Base-by-base conservation (phyloP, 2,797 vertebrate genomes). In the Coccyzus lansbergi region DNA sequence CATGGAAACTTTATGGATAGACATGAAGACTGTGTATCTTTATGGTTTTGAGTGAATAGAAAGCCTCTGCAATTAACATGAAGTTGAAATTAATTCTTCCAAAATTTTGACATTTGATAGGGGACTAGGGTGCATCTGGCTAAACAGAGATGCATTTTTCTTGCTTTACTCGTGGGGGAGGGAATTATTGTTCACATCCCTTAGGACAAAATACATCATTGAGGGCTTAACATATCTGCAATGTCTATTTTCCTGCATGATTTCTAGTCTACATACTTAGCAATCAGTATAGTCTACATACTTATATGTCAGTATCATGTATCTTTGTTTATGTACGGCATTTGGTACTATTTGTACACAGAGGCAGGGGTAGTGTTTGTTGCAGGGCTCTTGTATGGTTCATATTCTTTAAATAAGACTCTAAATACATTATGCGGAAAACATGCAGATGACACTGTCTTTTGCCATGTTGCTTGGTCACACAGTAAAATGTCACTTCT, bases 331-430 rank as follows among this genome's bases (percentile, higher is more conserved):
- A 93, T 72, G 85, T 95, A 88, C 83, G 72, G 91, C 83, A 72
- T 94, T 94, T 84, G 83, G 87, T 95, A 86, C 94, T 96, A 80
- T 95, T 95, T 95, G 95, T 96, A 95, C 60, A 65, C 83, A 79
- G 94, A 86, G 90, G 80, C 94, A 89, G 91, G 92, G 83, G 38
- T 86, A 82, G 42, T 83, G 78, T 85, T 93, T 88, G 86, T 94
- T 92, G 92, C 94, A 85, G 53, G 70, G 68, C 55, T 94, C 88
- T 77, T 86, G 88, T 77, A 26, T 95, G 53, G 78, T 95, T 95
- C 93, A 69, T 93, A 92, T 72, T 92, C 94, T 94, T 96, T 95
- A 96, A 96, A 96, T 95, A 95, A 96, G 77, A 71, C 48, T 92
- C 91, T 36, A 88, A 92, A 84, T 90, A 77, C 80, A 85, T 94